A percentile compares a stretch with the other conserved stretches of the same genome.
Evolutionary conservation across 2,888 invertebrate species (phyloP).

Genomic region (Chymomyza caudatula): DNA sequence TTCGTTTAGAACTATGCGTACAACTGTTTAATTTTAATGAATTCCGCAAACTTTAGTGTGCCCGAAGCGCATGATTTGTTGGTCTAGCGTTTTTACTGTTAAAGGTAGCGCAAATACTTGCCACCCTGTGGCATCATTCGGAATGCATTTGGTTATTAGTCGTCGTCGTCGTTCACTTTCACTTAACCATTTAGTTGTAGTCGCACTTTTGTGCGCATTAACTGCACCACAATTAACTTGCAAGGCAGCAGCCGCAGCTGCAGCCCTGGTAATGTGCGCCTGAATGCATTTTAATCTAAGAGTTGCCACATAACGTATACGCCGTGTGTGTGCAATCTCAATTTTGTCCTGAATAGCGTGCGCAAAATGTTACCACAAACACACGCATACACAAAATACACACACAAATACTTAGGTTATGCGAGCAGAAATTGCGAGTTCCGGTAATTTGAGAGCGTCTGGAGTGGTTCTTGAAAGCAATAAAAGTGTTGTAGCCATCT

Average conservation of each 20-base stretch:
- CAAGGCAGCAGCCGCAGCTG: background rate
- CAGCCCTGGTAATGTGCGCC: background rate
- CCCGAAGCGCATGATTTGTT: slow-evolving; percentile 24
- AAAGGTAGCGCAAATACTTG: too few species aligned
- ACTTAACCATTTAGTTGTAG: background rate
- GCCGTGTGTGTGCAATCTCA: background rate
- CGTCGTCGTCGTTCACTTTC: background rate
- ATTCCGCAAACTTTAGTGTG: slow-evolving; percentile 22
- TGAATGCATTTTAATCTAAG: background rate
- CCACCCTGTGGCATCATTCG: background rate
- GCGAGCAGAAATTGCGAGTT: background rate
- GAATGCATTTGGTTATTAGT: background rate
- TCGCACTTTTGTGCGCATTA: background rate
- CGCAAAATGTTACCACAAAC: background rate
- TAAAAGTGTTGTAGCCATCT: too few species aligned
- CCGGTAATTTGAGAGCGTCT: background rate
- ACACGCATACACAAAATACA: background rate
- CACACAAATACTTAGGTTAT: background rate
- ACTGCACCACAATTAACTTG: background rate
- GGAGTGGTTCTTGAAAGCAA: background rate
- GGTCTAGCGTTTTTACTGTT: slow-evolving; percentile 13
- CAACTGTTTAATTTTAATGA: slow-evolving; percentile 42
- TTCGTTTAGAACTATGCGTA: slow-evolving; percentile 3
- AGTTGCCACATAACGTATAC: background rate
- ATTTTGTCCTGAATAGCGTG: background rate